Conservation (phyloP, 2,113 vertebrate genomes). For the Egretta garzetta region DNA sequence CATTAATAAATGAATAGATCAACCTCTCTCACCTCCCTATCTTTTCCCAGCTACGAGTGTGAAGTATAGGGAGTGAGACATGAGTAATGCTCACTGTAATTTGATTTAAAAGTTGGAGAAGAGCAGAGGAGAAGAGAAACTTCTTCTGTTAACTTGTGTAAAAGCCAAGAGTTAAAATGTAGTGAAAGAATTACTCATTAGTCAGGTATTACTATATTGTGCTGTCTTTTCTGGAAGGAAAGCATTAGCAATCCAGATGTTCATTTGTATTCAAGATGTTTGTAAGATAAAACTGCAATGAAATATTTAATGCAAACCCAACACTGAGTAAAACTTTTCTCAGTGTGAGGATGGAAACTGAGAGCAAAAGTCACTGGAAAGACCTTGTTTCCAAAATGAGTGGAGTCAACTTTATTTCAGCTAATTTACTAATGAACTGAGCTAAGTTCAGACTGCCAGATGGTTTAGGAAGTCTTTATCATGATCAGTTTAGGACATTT, state of each 20-base stretch:
- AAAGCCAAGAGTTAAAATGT: neutral
- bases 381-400: neutral
- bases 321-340: neutral
- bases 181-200: neutral
- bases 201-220: neutral
- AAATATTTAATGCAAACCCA: neutral
- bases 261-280: neutral
- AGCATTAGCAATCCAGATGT: neutral
- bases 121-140: neutral
- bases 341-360: neutral
- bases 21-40: neutral
- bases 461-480: neutral
- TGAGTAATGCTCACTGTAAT: neutral
- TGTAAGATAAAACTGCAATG: neutral
- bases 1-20: slow-evolving; percentile 42
- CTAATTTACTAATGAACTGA: neutral
- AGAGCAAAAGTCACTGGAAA: neutral
- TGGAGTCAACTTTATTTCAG: neutral
- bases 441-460: neutral
- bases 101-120: neutral
- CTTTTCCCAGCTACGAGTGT: neutral
- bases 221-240: neutral
- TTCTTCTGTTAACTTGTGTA: neutral
- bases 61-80: neutral
- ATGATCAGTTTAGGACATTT: neutral